phyloP scores from a whole-genome alignment of 2,797 vertebrate species.

The Gila robusta region DNA sequence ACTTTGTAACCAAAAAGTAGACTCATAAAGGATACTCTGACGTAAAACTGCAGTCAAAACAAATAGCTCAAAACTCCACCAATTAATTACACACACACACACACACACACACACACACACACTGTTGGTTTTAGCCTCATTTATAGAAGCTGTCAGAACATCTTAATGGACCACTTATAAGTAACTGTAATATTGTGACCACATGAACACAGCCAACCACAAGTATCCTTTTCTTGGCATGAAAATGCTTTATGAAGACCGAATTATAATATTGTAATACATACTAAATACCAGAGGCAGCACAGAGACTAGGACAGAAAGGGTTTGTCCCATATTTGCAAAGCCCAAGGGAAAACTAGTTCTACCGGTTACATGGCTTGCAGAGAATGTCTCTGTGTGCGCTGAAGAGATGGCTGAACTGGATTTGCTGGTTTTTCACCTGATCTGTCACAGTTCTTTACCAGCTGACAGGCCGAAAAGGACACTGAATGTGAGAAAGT shows the following conservation, averaged over 20 bases:
- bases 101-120: too few relatives aligned
- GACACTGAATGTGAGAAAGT: conserved; percentile 7
- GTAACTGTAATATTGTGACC: not conserved
- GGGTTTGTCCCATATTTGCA: not conserved
- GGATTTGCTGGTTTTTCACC: conserved; percentile 49
- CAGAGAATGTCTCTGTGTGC: conserved; percentile 28
- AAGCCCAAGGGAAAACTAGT: conserved; percentile 47
- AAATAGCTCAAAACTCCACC: conserved; percentile 45
- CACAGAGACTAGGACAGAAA: not conserved
- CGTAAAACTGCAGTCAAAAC: conserved; percentile 56
- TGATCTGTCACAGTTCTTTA: conserved; percentile 8
- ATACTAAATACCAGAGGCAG: not conserved
- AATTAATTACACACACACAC: not conserved
- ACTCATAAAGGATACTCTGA: conserved; percentile 19
- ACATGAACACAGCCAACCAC: not conserved
- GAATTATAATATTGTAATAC: not conserved
- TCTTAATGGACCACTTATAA: not conserved
- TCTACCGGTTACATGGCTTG: conserved; percentile 40
- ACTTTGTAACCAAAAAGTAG: conserved; percentile 36
- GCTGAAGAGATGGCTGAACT: conserved; percentile 32
- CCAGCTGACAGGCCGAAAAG: conserved; percentile 16
- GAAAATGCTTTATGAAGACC: not conserved
- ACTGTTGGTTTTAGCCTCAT: not conserved
- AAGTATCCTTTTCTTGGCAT: not conserved
- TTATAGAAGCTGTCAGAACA: not conserved